phyloP scores from a whole-genome alignment of 2,888 invertebrate genomes.

The Drosophila vallismaia region DNA sequence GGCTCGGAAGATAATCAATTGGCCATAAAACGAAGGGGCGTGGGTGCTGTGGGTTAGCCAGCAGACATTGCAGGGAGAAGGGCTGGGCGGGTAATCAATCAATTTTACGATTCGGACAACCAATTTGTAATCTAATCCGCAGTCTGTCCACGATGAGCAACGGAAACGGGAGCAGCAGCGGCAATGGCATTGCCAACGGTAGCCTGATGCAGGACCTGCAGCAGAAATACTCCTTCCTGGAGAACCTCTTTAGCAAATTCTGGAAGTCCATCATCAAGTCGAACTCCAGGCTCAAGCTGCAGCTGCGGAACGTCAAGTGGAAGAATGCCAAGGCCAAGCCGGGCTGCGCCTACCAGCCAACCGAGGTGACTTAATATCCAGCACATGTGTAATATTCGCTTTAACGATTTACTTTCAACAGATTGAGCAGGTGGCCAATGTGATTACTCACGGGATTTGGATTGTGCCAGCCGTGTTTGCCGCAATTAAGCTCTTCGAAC shows the following conservation, averaged over 20 bases:
- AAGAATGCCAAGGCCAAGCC: slow-evolving; percentile 90
- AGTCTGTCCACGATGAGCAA: slow-evolving; percentile 38
- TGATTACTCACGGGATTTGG: slow-evolving; percentile 95
- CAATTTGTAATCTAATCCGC: slow-evolving; percentile 38
- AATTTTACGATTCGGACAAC: slow-evolving; percentile 38
- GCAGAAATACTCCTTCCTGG: slow-evolving; percentile 81
- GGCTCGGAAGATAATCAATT: slow-evolving; percentile 35
- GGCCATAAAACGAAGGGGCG: slow-evolving; percentile 30
- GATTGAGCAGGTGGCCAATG: slow-evolving; percentile 95
- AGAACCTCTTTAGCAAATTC: slow-evolving; percentile 79
- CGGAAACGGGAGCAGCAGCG: slow-evolving; percentile 19
- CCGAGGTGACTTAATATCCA: slow-evolving; percentile 85
- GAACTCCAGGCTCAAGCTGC: slow-evolving; percentile 74
- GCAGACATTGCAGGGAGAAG: background rate
- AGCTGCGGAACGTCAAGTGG: slow-evolving; percentile 87
- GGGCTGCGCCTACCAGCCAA: slow-evolving; percentile 93
- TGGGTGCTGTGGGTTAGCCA: background rate
- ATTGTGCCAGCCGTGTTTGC: slow-evolving; percentile 93
- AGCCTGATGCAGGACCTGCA: slow-evolving; percentile 79
- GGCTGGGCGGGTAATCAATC: slow-evolving; percentile 34
- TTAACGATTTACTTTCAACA: slow-evolving; percentile 73
- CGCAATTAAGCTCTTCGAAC: slow-evolving; percentile 89
- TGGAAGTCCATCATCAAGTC: slow-evolving; percentile 81
- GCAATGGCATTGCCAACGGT: slow-evolving; percentile 9
- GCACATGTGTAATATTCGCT: too few relatives aligned